A percentile compares a stretch with the other conserved stretches of the same genome.
Evolutionary conservation across 2,113 vertebrate species (phyloP).

Genomic region (Sprattus sprattus): DNA sequence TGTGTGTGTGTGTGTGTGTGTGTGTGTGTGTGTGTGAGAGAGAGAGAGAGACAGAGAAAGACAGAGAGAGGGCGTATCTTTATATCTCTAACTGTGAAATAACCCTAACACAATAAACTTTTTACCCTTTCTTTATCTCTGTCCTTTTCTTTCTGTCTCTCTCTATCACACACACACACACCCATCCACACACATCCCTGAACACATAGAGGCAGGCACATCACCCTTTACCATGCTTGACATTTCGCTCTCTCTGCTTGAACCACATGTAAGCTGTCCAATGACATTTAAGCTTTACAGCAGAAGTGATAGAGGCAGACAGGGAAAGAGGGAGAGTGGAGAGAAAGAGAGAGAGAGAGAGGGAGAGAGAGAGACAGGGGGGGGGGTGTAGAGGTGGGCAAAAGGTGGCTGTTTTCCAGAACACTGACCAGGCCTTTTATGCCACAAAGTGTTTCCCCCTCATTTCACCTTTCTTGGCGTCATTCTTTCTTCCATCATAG

Average conservation of each 20-base stretch:
- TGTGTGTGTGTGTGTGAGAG: background rate
- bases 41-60: background rate
- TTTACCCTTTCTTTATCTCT: background rate
- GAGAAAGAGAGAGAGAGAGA: slow-evolving; percentile 24
- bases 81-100: background rate
- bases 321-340: slow-evolving; percentile 9
- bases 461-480: slow-evolving; percentile 5
- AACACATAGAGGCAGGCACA: slow-evolving; percentile 3
- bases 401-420: slow-evolving; percentile 24
- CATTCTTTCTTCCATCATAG: background rate
- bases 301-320: slow-evolving; percentile 27
- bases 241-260: slow-evolving; percentile 39
- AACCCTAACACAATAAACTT: background rate
- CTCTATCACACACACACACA: background rate
- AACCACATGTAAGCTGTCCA: slow-evolving; percentile 36
- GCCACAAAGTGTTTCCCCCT: slow-evolving; percentile 22
- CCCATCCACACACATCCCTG: background rate
- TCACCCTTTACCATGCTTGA: slow-evolving; percentile 34
- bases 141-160: background rate
- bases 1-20: too few species aligned
- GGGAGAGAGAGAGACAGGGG: slow-evolving; percentile 16
- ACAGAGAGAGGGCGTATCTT: background rate
- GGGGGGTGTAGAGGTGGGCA: background rate
- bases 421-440: slow-evolving; percentile 28
- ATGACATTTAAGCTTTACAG: slow-evolving; percentile 42